Evolutionary conservation across 2,113 vertebrate genomes (phyloP).

Genomic region (Poicephalus meyeri): DNA sequence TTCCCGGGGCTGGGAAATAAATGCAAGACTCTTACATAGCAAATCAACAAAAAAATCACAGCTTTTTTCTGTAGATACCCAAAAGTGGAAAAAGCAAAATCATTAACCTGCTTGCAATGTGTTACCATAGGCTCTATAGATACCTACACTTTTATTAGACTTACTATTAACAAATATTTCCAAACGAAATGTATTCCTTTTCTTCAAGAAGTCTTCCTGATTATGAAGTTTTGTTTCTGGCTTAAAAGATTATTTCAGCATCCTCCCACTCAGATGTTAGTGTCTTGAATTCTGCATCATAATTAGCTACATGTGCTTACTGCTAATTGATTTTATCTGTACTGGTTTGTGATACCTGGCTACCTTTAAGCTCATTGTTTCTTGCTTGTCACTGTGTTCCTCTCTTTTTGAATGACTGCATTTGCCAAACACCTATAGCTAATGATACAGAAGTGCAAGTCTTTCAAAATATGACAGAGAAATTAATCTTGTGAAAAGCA

Average conservation of each 20-base stretch:
- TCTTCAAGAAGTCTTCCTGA: not conserved
- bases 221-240: not conserved
- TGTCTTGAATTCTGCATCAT: not conserved
- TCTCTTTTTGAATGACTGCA: not conserved
- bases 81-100: not conserved
- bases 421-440: not conserved
- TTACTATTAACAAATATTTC: not conserved
- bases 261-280: not conserved
- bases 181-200: not conserved
- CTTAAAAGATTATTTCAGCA: not conserved
- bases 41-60: not conserved
- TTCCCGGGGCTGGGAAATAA: not conserved
- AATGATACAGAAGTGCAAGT: not conserved
- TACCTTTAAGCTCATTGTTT: not conserved
- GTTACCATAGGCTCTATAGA: not conserved
- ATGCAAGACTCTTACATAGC: not conserved
- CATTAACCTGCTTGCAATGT: not conserved
- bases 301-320: not conserved
- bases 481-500: not conserved
- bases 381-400: not conserved
- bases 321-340: not conserved
- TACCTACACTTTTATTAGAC: not conserved
- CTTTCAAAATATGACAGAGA: not conserved
- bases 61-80: not conserved
- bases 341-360: not conserved